These are phyloP conservation scores for Stenolophus ochropezus DNA, from an alignment of 2,888 invertebrate species.

Conservation along the genomic window DNA sequence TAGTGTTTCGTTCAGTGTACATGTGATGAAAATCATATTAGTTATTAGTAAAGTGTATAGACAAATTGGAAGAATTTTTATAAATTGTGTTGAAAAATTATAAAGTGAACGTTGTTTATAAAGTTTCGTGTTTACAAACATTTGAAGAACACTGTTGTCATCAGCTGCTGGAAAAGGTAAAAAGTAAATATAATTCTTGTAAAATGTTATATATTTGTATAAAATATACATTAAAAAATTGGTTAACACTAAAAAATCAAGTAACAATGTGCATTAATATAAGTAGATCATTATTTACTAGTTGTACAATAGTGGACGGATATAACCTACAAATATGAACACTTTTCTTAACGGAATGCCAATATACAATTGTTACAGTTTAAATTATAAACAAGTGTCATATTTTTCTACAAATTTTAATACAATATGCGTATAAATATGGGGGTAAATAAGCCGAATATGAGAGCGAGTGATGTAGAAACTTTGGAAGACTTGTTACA, in stretches of 20 bases:
- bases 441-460: neutral
- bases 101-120: too few species aligned
- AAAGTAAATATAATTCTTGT: neutral
- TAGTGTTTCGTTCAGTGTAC: too few species aligned
- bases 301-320: conserved; percentile 25
- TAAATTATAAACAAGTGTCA: neutral
- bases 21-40: too few species aligned
- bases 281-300: neutral
- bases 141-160: too few species aligned
- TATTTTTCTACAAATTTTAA: neutral
- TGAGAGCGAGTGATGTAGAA: neutral
- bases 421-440: neutral
- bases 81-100: too few species aligned
- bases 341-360: neutral
- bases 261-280: conserved; percentile 35
- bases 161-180: neutral
- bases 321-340: neutral
- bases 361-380: too few species aligned
- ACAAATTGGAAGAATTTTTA: too few species aligned
- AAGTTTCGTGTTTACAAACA: too few species aligned
- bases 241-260: conserved; percentile 11
- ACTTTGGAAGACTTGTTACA: conserved; percentile 79
- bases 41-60: too few species aligned
- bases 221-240: conserved; percentile 32
- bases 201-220: conserved; percentile 34